Percentiles rank a stretch among this genome's conserved stretches.
These are phyloP conservation scores for Myzus persicae DNA, from an alignment of 1,140 invertebrate genomes.

Conservation along the genomic window DNA sequence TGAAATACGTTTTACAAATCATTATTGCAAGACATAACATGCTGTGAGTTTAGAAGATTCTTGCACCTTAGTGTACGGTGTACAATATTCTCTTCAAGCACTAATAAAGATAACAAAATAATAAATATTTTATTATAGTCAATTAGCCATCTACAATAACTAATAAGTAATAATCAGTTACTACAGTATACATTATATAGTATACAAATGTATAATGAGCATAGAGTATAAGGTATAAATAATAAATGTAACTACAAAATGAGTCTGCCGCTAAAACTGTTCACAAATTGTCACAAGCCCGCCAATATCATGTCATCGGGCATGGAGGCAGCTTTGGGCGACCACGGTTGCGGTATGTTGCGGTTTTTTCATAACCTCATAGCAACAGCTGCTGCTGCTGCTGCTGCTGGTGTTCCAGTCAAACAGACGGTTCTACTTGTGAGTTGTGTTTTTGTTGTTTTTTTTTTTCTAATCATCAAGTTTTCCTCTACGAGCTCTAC, in stretches of 20 bases:
- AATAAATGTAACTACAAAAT: not conserved
- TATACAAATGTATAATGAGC: not conserved
- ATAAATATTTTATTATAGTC: no score
- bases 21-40: not conserved
- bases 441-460: constrained; percentile 40
- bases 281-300: not conserved
- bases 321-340: not conserved
- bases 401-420: not conserved
- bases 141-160: no score
- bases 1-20: not conserved
- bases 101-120: no score
- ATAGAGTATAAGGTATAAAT: no score
- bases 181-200: no score
- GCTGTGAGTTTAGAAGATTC: no score
- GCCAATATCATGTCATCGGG: not conserved
- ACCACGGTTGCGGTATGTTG: constrained; percentile 23
- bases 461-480: constrained; percentile 56
- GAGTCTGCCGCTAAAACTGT: no score
- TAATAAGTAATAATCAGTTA: no score
- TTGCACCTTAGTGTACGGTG: no score
- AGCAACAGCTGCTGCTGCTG: constrained; percentile 38
- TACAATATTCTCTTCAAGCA: no score
- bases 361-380: constrained; percentile 48
- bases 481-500: constrained; percentile 26
- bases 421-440: constrained; percentile 30